A percentile compares a stretch with the other conserved stretches of the same genome.
Conservation (phyloP, 2,797 vertebrate species). For the Centroberyx gerrardi region DNA sequence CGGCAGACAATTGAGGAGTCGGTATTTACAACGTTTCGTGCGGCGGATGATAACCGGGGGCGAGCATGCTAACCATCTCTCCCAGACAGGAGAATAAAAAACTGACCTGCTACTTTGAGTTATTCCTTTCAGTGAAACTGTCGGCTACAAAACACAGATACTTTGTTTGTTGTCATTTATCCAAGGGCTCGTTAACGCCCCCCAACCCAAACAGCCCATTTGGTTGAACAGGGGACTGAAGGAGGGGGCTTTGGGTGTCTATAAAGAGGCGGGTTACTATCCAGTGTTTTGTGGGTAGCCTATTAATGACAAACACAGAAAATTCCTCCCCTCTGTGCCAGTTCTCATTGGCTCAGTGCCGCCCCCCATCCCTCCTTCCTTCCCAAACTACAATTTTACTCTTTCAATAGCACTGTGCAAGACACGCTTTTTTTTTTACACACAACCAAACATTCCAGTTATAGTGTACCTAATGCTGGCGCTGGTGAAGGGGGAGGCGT, state of each 20-base stretch:
- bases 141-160: slow-evolving; percentile 52
- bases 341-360: slow-evolving; percentile 25
- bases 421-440: slow-evolving; percentile 14
- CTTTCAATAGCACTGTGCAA: slow-evolving; percentile 14
- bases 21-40: slow-evolving; percentile 57
- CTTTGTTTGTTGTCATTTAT: slow-evolving; percentile 50
- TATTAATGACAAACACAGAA: slow-evolving; percentile 51
- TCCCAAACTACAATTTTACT: slow-evolving; percentile 8
- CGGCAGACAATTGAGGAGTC: slow-evolving; percentile 38
- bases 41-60: slow-evolving; percentile 3
- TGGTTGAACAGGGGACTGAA: slow-evolving; percentile 38
- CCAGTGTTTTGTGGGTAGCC: slow-evolving; percentile 38
- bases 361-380: not conserved
- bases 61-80: slow-evolving; percentile 35
- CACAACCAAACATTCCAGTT: slow-evolving; percentile 30
- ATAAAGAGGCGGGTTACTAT: slow-evolving; percentile 37
- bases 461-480: slow-evolving; percentile 27
- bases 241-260: slow-evolving; percentile 29
- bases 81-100: slow-evolving; percentile 43
- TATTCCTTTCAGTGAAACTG: slow-evolving; percentile 21
- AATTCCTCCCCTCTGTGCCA: slow-evolving; percentile 17
- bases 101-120: slow-evolving; percentile 26
- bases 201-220: slow-evolving; percentile 32
- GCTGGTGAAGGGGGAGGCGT: slow-evolving; percentile 34
- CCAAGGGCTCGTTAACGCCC: slow-evolving; percentile 52